Conservation (phyloP, 2,113 vertebrate genomes). For the Phyllostomus hastatus region DNA sequence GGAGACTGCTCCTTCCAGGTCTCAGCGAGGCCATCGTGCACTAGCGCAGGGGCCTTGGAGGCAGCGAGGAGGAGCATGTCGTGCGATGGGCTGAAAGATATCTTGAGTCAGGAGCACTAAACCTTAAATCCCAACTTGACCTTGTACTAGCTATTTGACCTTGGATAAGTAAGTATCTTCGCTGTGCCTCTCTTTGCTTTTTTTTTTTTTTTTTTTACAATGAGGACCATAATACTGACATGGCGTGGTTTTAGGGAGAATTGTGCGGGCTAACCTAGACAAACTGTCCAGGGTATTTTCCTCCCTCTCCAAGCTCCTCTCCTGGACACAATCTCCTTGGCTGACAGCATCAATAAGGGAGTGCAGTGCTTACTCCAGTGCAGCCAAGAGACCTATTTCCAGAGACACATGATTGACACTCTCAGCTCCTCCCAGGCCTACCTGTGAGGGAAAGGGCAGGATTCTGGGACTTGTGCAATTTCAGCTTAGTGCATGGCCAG, state of each 20-base stretch:
- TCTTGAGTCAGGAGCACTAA: background rate
- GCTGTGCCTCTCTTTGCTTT: background rate
- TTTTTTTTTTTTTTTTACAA: background rate
- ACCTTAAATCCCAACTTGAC: background rate
- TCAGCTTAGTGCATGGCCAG: background rate
- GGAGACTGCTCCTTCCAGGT: background rate
- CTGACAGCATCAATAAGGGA: background rate
- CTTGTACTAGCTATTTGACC: background rate
- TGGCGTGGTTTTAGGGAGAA: background rate
- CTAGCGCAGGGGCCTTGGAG: background rate
- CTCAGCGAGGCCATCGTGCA: background rate
- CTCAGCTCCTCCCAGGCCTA: background rate
- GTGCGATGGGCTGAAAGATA: background rate
- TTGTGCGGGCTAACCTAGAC: background rate
- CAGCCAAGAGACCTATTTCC: background rate
- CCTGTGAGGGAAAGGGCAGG: background rate
- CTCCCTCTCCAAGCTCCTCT: background rate
- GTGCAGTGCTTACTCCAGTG: accelerated
- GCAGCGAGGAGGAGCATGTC: background rate
- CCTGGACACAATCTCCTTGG: background rate
- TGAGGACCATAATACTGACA: background rate
- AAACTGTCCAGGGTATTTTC: background rate
- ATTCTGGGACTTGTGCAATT: background rate
- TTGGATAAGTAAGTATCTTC: background rate
- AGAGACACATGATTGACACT: background rate